Evolutionary conservation across 1,140 invertebrate species (phyloP).

Genomic region (Bombus balteatus): DNA sequence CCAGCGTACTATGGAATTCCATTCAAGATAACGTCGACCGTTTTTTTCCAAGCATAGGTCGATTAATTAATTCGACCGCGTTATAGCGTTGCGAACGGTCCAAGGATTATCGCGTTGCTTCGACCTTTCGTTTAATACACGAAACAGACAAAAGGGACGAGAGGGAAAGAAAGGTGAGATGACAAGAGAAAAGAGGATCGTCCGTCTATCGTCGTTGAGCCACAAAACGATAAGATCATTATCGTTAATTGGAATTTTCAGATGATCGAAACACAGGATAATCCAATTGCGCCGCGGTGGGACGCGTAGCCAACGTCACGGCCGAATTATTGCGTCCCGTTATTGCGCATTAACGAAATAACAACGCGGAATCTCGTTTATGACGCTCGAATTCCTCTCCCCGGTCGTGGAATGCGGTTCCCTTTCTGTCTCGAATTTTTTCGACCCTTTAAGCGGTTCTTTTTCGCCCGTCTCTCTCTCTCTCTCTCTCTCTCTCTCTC

Average conservation of each 20-base stretch:
- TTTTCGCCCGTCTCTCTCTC: background rate
- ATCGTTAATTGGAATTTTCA: conserved; percentile 66
- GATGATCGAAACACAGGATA: conserved; percentile 58
- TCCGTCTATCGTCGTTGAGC: conserved; percentile 31
- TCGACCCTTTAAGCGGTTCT: background rate
- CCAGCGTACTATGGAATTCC: background rate
- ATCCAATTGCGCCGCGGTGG: conserved; percentile 57
- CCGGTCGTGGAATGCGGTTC: conserved; percentile 42
- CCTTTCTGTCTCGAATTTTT: conserved; percentile 40
- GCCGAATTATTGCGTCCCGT: conserved; percentile 53
- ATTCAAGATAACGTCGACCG: background rate
- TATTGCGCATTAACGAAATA: conserved; percentile 66
- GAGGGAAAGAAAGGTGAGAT: rapidly evolving
- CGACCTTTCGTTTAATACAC: background rate
- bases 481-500: too few species aligned
- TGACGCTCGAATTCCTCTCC: conserved; percentile 33
- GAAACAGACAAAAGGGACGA: background rate
- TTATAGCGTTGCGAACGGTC: conserved; percentile 13
- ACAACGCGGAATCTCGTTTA: conserved; percentile 45
- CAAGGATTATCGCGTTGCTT: conserved; percentile 15
- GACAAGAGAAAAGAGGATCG: background rate
- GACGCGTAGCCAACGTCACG: background rate
- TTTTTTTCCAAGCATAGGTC: background rate
- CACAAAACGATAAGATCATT: conserved; percentile 58
- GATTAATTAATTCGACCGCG: conserved; percentile 34